A percentile compares a stretch with the other conserved stretches of the same genome.
These are phyloP conservation scores for Craseonycteris thonglongyai DNA, from an alignment of 2,113 vertebrate genomes.

Conservation along the genomic window DNA sequence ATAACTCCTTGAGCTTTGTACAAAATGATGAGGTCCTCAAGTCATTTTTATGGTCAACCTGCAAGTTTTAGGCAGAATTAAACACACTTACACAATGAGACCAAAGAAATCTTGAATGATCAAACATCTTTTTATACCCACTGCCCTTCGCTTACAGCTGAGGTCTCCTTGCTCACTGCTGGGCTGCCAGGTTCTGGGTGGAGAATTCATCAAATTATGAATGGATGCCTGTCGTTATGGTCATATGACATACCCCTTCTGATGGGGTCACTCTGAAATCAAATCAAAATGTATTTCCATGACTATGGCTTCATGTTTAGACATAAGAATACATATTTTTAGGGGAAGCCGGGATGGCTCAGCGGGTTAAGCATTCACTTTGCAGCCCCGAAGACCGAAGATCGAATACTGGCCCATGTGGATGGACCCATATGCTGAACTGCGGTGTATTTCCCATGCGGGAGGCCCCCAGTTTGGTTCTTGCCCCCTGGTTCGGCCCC, in stretches of 20 bases:
- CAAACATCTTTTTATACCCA: conserved; percentile 12
- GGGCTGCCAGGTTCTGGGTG: conserved; percentile 55
- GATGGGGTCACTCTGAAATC: neutral
- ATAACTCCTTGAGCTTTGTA: neutral
- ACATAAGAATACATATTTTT: neutral
- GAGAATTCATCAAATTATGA: conserved; percentile 60
- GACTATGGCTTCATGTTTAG: conserved; percentile 21
- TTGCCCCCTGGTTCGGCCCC: too few species aligned
- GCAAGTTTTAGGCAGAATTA: conserved; percentile 43
- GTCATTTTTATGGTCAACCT: conserved; percentile 15
- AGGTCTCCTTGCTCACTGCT: conserved; percentile 18
- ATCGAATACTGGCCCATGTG: too few species aligned
- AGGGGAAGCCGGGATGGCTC: too few species aligned
- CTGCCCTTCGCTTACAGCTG: neutral
- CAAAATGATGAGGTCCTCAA: neutral
- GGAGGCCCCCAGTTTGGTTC: too few species aligned
- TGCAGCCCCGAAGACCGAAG: too few species aligned
- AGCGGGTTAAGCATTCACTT: too few species aligned
- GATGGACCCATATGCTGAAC: too few species aligned
- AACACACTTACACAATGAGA: conserved; percentile 22
- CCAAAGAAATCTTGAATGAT: conserved; percentile 14
- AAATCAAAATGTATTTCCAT: neutral
- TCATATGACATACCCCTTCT: conserved; percentile 40
- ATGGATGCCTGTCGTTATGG: conserved; percentile 44
- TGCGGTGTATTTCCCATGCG: too few species aligned